Evolutionary conservation across 2,113 vertebrate genomes (phyloP).

Genomic region (Corythoichthys haematopterus): DNA sequence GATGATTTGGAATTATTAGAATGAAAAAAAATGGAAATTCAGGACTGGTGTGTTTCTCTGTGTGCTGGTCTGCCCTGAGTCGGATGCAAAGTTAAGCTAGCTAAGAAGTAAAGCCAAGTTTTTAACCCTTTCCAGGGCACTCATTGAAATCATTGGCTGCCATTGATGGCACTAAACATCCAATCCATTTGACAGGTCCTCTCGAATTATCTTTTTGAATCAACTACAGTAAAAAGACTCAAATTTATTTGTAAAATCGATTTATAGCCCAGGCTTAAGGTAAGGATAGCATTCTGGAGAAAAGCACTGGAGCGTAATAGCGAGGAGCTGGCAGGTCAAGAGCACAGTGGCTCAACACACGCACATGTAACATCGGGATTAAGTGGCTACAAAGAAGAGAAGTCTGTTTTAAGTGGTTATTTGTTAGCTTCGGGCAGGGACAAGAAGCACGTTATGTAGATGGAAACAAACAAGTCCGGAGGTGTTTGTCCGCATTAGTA

Average conservation of each 20-base stretch:
- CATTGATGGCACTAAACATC: no score
- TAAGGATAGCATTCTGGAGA: constrained; percentile 47
- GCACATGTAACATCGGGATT: constrained; percentile 42
- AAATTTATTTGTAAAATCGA: no score
- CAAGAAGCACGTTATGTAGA: constrained; percentile 59
- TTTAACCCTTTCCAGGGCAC: no score
- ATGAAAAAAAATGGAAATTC: constrained; percentile 66
- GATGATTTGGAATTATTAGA: constrained; percentile 58
- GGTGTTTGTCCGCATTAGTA: constrained; percentile 27
- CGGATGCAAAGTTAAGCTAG: neutral
- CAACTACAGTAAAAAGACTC: no score
- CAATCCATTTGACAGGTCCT: no score
- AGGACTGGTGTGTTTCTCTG: constrained; percentile 58
- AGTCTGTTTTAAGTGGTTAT: constrained; percentile 67
- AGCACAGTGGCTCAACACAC: constrained; percentile 20
- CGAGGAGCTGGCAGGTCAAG: constrained; percentile 49
- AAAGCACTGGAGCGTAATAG: constrained; percentile 57
- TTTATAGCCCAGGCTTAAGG: no score
- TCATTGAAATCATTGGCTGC: no score
- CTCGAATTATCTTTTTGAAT: no score
- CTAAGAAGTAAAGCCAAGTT: no score
- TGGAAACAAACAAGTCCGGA: constrained; percentile 35
- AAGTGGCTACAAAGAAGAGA: constrained; percentile 52
- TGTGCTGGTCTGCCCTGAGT: constrained; percentile 53
- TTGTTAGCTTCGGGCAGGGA: constrained; percentile 60